Evolutionary conservation across 2,113 vertebrate species (phyloP).

Genomic region (Ariopsis seemanni): DNA sequence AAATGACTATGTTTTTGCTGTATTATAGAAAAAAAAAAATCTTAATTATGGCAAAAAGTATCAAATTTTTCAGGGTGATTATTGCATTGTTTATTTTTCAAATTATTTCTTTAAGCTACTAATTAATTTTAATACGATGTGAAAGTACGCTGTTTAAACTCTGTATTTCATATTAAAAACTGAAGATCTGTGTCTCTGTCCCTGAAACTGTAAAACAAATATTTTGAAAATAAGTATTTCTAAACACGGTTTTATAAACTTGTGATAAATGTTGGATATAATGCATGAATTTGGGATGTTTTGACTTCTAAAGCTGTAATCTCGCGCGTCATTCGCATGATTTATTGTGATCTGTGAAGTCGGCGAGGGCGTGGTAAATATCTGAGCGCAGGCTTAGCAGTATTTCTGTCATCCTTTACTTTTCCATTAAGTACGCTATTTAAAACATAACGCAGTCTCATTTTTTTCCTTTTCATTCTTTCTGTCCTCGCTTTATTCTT

Average conservation of each 20-base stretch:
- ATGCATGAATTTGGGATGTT: background rate
- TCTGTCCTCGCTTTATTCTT: background rate
- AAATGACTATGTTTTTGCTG: no score
- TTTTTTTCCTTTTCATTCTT: background rate
- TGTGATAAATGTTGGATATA: background rate
- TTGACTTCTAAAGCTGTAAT: background rate
- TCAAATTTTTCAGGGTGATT: no score
- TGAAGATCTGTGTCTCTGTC: no score
- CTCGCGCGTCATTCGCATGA: background rate
- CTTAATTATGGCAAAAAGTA: no score
- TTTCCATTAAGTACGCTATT: slow-evolving; percentile 30
- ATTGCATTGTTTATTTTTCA: no score
- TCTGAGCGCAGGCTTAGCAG: background rate
- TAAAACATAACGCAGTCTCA: background rate
- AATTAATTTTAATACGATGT: no score
- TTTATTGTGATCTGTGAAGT: background rate
- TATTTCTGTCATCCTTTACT: slow-evolving; percentile 17
- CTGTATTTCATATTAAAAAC: no score
- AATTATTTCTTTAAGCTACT: no score
- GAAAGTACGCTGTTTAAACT: no score
- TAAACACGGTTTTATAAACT: background rate
- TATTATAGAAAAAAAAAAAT: no score
- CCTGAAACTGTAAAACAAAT: no score
- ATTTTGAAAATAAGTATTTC: no score
- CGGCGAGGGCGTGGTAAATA: background rate